Base-by-base conservation (phyloP, 2,113 vertebrate genomes). In the Dasypus novemcinctus region DNA sequence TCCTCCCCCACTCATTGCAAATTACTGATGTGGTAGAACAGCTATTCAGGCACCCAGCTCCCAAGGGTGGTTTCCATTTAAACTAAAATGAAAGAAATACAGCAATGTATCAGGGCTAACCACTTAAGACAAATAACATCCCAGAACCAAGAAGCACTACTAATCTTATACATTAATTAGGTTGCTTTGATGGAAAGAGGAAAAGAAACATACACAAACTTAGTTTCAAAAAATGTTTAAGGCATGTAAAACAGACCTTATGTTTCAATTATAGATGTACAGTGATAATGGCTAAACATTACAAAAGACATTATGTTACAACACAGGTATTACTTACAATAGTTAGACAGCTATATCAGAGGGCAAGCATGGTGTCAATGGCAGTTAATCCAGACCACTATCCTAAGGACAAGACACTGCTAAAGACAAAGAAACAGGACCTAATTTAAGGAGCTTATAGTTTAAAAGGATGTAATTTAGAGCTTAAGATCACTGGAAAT, bases 1-100 rank as follows among this genome's bases (percentile, higher is more conserved):
- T 96, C 97, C 98, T 98, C 99, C 99, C 97, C 99, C 99, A 94
- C 99, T 99, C 99, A 99, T 99, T 97, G 99, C 99, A 98, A 97
- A 97, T 97, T 96, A 98, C 98, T 97, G 93, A 96, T 52, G 71
- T 52, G 61, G 92, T 23, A 96, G 96, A 98, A 97, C 83, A 94
- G 98, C 98, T 99, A 98, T 64, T 97, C 97, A 80, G 97, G 97
- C 98, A 98, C 98, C 98, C 97, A 98, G 97, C 74, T 96, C 95
- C 96, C 96, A 97, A 96, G 79, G 95, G 96, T 95, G 97, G 98
- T 97, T 98, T 98, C 99, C 98, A 99, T 99, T 98, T 98, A 99
- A 98, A 96, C 98, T 98, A 93, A 59, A 96, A 93, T 96, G 98
- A 97, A 84, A 97, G 91, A 97, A 96, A 97, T 18, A 90, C 10